These are phyloP conservation scores for Hemitrygon akajei DNA, from an alignment of 2,797 vertebrate genomes.

Conservation along the genomic window DNA sequence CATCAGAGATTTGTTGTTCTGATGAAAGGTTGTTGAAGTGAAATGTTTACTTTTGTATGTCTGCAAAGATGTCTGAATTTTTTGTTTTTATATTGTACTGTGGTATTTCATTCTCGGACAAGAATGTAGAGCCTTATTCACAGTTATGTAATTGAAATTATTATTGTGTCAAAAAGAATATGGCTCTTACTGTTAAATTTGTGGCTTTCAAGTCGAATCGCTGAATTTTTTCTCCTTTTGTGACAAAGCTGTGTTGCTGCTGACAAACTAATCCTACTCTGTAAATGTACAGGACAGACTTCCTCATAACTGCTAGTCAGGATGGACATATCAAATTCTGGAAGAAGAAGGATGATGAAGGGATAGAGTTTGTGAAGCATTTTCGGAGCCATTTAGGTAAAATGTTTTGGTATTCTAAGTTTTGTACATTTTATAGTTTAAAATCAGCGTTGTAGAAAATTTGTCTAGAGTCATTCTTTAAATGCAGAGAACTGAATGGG, in stretches of 20 bases:
- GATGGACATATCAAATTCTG: slow-evolving; percentile 97
- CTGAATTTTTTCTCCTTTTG: not conserved
- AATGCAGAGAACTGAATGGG: not conserved
- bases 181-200: not conserved
- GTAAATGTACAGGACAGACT: slow-evolving; percentile 74
- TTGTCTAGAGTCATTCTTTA: not conserved
- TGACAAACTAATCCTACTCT: not conserved
- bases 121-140: not conserved
- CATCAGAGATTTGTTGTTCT: too few species aligned
- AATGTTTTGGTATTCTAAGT: slow-evolving; percentile 18
- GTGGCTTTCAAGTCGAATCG: not conserved
- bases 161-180: not conserved
- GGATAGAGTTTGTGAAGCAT: slow-evolving; percentile 98
- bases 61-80: too few species aligned
- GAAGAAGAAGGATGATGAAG: slow-evolving; percentile 90
- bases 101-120: not conserved
- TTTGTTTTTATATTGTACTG: not conserved
- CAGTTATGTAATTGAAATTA: not conserved
- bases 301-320: slow-evolving; percentile 90
- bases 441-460: not conserved
- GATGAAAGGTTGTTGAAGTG: too few species aligned
- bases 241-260: not conserved
- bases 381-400: slow-evolving; percentile 89
- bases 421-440: not conserved
- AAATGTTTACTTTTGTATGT: too few species aligned